Evolutionary conservation across 2,113 vertebrate species (phyloP), one percentile per base, ranked within the genome.

Genomic region (Prionailurus bengalensis): DNA sequence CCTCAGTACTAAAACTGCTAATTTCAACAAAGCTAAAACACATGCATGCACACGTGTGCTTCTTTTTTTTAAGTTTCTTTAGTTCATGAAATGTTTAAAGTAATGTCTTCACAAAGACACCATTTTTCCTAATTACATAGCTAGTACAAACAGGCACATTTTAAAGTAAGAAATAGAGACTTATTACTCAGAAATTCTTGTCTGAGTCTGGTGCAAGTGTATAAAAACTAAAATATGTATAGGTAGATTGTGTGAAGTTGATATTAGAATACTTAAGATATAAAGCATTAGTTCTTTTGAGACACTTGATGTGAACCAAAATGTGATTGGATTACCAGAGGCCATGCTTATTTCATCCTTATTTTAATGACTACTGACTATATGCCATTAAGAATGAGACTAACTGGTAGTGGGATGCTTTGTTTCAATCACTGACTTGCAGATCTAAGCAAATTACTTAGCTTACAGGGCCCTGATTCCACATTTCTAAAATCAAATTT

Each of bases 71-170:
- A 68, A 86, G 39, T 4, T 27, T 58, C 92, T 79, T 96, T 83
- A 21, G 19, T 42, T 92, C 17, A 63, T 88, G 33, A 97, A 96
- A 80, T 88, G 68, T 66, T 85, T 13, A 90, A 93, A 71, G 61
- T 14, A 84, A 27, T 79, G 11, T 65, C 17, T 93, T 96, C 42
- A 76, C 25, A 89, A 66, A 97, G 7, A 42, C 4, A 58, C 16
- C 5, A 5, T 55, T 14, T 92, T 91, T 92, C 11, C 19, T 74
- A 89, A 90, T 82, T 86, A 82, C 5, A 86, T 71, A 42, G 17
- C 36, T 89, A 11, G 5, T 33, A 0, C 11, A 94, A 86, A 85
- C 33, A 80, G 31, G 7, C 17, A 86, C 4, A 74, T n/a, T 95
- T 83, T 29, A 16, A 79, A 84, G 51, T 31, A 83, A 94, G 11